Evolutionary conservation across 2,113 vertebrate species (phyloP).

Genomic region (Melanotaenia duboulayi): DNA sequence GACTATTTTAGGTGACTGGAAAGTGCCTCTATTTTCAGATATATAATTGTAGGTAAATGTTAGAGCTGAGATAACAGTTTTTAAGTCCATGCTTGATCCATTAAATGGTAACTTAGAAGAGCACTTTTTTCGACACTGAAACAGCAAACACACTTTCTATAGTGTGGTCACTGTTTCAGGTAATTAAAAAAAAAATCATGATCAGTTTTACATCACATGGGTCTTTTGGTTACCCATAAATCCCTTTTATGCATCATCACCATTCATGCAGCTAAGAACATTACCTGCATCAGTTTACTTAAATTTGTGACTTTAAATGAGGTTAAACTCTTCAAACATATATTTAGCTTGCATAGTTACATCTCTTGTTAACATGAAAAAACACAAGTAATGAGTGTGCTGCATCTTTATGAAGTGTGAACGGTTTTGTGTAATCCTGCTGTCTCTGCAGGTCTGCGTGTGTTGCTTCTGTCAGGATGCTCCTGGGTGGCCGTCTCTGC

Average conservation of each 20-base stretch:
- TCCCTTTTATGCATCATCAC: no score
- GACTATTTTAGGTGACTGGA: no score
- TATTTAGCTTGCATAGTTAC: background rate
- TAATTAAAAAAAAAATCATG: background rate
- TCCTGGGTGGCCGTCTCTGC: slow-evolving; percentile 96
- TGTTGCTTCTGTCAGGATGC: slow-evolving; percentile 92
- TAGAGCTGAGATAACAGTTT: no score
- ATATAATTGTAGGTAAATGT: no score
- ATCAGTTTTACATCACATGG: slow-evolving; percentile 4
- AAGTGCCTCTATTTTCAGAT: background rate
- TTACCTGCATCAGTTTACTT: background rate
- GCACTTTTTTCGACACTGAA: no score
- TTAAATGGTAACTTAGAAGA: no score
- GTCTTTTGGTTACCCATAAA: slow-evolving; percentile 23
- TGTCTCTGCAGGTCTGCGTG: slow-evolving; percentile 85
- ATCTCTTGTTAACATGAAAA: background rate
- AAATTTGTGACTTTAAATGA: slow-evolving; percentile 8
- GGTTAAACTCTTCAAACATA: background rate
- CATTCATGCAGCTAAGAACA: no score
- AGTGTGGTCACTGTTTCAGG: background rate
- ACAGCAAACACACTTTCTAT: no score
- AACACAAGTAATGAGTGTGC: background rate
- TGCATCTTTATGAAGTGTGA: background rate
- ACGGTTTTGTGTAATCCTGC: background rate
- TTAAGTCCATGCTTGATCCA: no score